Percentiles rank a stretch among this genome's conserved stretches.
These are phyloP conservation scores for Gisinianus flammeolus DNA, from an alignment of 2,888 invertebrate species.

Conservation along the genomic window DNA sequence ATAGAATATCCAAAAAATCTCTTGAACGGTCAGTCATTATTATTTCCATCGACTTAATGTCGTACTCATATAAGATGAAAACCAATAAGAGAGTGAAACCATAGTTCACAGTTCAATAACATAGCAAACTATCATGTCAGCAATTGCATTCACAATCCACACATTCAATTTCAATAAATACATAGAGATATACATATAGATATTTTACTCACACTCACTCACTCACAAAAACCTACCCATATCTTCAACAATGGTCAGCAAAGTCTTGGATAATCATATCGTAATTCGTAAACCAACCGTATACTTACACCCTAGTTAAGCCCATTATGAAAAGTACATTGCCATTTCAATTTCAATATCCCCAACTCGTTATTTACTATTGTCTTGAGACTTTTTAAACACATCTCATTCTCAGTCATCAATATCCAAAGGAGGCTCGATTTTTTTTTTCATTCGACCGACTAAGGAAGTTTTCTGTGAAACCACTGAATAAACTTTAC, in stretches of 20 bases:
- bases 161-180: background rate
- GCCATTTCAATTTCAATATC: background rate
- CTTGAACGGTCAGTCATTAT: background rate
- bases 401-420: background rate
- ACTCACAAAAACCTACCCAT: background rate
- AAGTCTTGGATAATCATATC: background rate
- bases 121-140: background rate
- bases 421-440: background rate
- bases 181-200: no score
- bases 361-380: background rate
- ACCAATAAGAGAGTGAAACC: background rate
- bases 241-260: background rate
- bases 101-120: background rate
- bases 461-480: background rate
- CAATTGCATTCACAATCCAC: no score
- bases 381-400: background rate
- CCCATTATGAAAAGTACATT: background rate
- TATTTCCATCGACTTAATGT: background rate
- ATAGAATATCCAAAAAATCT: background rate
- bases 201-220: no score
- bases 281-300: background rate
- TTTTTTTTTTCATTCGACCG: no score
- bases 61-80: background rate
- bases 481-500: background rate
- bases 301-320: background rate